Percentiles rank a stretch among this genome's conserved stretches.
These are phyloP conservation scores for Harpalus rufipes DNA, from an alignment of 2,888 invertebrate genomes.

Conservation along the genomic window DNA sequence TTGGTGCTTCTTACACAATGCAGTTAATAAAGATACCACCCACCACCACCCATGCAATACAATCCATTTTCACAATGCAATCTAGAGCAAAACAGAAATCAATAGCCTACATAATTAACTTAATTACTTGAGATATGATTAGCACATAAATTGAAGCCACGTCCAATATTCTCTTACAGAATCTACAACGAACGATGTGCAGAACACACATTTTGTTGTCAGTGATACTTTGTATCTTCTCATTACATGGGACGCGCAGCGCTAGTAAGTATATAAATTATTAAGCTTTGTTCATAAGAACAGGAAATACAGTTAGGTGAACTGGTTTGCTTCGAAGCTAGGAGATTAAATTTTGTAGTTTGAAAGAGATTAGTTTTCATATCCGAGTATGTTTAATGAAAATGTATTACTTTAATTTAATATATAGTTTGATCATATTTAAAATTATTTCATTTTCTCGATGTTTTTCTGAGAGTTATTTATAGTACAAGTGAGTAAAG, in stretches of 20 bases:
- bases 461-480: too few species aligned
- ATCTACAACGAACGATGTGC: constrained; percentile 2
- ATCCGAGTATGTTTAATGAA: not conserved
- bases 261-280: constrained; percentile 29
- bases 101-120: constrained; percentile 29
- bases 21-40: constrained; percentile 22
- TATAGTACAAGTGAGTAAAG: too few species aligned
- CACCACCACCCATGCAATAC: not conserved
- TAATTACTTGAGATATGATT: constrained; percentile 54
- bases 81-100: constrained; percentile 35
- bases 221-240: constrained; percentile 34
- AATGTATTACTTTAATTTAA: too few species aligned
- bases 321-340: not conserved
- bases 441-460: too few species aligned
- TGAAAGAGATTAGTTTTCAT: not conserved
- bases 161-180: constrained; percentile 28
- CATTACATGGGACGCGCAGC: constrained; percentile 12
- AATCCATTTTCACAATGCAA: constrained; percentile 26
- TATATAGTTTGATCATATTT: too few species aligned
- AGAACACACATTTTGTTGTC: constrained; percentile 31
- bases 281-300: constrained; percentile 8
- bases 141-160: constrained; percentile 34
- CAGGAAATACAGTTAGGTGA: not conserved
- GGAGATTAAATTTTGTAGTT: not conserved
- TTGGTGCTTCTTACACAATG: constrained; percentile 18